These are phyloP conservation scores for Telmatherina bonti DNA, from an alignment of 2,797 vertebrate genomes.

Conservation along the genomic window DNA sequence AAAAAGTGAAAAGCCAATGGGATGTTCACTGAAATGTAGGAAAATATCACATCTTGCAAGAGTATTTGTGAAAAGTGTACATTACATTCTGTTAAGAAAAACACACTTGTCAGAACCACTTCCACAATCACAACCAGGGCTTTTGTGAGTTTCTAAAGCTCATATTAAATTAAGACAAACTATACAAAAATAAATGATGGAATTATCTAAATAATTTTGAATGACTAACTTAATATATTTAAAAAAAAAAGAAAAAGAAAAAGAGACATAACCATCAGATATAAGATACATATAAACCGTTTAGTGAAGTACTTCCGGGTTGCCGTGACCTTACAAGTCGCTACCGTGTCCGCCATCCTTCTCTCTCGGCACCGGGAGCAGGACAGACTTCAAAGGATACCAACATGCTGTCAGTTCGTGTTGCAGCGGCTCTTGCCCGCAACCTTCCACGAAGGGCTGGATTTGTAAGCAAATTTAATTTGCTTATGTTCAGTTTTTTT, in stretches of 20 bases:
- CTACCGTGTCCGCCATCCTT: slow-evolving; percentile 68
- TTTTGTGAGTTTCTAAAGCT: no score
- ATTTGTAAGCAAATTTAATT: slow-evolving; percentile 81
- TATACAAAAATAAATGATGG: no score
- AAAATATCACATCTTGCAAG: no score
- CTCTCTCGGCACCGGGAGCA: slow-evolving; percentile 66
- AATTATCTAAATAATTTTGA: no score
- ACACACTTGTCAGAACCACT: not conserved
- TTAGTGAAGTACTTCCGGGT: slow-evolving; percentile 68
- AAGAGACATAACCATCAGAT: no score
- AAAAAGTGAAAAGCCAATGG: no score
- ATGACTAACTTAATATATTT: no score
- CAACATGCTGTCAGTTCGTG: slow-evolving; percentile 91
- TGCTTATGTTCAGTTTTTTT: fast-evolving
- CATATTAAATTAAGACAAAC: no score
- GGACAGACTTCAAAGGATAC: slow-evolving; percentile 32
- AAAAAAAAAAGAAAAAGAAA: no score
- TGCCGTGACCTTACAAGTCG: slow-evolving; percentile 46
- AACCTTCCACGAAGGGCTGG: slow-evolving; percentile 86
- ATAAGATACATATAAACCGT: no score
- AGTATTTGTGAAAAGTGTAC: not conserved
- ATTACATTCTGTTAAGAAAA: not conserved
- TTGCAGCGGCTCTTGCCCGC: slow-evolving; percentile 88
- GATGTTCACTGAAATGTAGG: no score
- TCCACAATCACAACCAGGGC: not conserved